Conservation (phyloP, 2,888 invertebrate genomes). For the Schrankia costaestrigalis region DNA sequence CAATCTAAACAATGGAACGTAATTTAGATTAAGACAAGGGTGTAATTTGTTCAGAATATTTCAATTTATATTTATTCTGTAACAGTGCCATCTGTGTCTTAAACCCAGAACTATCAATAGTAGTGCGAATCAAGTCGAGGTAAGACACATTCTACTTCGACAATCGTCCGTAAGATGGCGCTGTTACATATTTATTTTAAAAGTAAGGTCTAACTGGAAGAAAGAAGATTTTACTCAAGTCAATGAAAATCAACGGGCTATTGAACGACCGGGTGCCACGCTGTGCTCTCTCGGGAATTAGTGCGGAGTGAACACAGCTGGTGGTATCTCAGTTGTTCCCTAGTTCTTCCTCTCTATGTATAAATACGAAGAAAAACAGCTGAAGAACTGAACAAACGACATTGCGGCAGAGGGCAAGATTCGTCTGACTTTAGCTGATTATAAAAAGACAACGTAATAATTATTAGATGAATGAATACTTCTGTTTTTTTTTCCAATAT, state of each 20-base stretch:
- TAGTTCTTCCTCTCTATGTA: conserved; percentile 61
- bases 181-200: conserved; percentile 6
- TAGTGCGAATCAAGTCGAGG: neutral
- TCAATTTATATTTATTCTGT: neutral
- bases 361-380: neutral
- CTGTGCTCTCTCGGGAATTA: conserved; percentile 94
- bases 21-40: no score
- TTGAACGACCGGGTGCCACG: conserved; percentile 96
- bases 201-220: neutral
- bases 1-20: no score
- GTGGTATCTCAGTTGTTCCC: conserved; percentile 97
- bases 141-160: no score
- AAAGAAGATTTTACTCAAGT: neutral
- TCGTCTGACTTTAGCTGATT: no score
- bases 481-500: no score
- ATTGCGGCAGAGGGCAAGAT: no score
- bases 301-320: conserved; percentile 97
- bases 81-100: conserved; percentile 45
- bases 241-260: conserved; percentile 49
- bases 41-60: neutral
- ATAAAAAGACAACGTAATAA: no score
- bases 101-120: conserved; percentile 20
- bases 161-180: no score
- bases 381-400: no score
- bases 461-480: no score